Base-by-base conservation (phyloP, 2,797 vertebrate species). In the Scarus forsteni region DNA sequence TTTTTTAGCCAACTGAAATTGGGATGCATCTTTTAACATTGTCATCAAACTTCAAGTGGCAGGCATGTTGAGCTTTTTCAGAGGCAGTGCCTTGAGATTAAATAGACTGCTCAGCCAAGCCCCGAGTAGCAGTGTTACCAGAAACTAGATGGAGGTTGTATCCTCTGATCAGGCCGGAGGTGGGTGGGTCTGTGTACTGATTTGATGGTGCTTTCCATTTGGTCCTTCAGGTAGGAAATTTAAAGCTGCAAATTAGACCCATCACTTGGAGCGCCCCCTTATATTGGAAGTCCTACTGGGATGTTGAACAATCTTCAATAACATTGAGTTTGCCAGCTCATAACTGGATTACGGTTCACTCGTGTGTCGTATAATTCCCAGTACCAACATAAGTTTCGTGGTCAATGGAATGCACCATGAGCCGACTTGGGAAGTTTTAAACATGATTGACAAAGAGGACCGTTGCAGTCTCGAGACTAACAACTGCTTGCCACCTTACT, bases 401-500 rank as follows among this genome's bases (percentile, higher is more conserved):
- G 27, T 27, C 27, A 27, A 4, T 27, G 27, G 27, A 27, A 27
- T 27, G 27, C 27, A 27, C 27, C 27, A 27, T 18, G 65, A 77
- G 56, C 60, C 13, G 50, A 75, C 80, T 77, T 16, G 68, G 73
- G 75, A 85, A 68, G 68, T 73, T 66, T 66, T 71, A 50, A 73
- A 80, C 58, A 46, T 3, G 9, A 66, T 80, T 49, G 57, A 66
- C 73, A 7, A 54, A 64, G 70, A 7, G 66, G 50, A 14, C 15
- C 54, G 39, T 9, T 18, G 38, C 38, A 5, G 60, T 54, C 73
- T 61, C 70, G 69, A 35, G 35, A 66, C 71, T 73, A 69, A 65
- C 78, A 82, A 72, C 75, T 68, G 65, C 73, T 83, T 57, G 77
- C 85, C 71, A 55, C 74, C 73, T 73, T 83, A 90, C 85, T 84